Conservation (phyloP, 2,888 invertebrate species). For the Trachelus tabidus region DNA sequence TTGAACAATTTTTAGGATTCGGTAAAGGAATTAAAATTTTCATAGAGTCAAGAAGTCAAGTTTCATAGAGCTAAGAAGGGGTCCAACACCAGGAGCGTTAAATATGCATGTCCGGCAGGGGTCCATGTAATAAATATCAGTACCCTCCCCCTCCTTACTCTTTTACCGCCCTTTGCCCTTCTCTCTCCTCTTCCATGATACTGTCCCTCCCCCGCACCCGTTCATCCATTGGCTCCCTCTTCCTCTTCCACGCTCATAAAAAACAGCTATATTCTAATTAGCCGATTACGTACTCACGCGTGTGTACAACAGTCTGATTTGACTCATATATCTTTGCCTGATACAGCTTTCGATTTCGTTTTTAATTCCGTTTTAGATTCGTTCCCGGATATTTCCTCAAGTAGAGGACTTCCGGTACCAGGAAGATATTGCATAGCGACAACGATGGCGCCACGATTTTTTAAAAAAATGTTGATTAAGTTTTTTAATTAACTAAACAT, state of each 20-base stretch:
- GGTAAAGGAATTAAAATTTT: conserved; percentile 15
- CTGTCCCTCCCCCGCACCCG: conserved; percentile 29
- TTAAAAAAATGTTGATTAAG: not conserved
- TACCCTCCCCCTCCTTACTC: conserved; percentile 41
- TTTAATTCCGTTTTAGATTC: not conserved
- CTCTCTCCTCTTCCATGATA: conserved; percentile 11
- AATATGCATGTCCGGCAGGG: conserved; percentile 66
- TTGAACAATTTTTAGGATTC: not conserved
- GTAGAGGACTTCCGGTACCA: not conserved
- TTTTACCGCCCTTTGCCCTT: conserved; percentile 18
- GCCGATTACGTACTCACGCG: conserved; percentile 50
- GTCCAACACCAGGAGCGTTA: conserved; percentile 52
- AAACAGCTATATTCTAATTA: conserved; percentile 66
- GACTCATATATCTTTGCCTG: not conserved
- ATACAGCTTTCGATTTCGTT: not conserved
- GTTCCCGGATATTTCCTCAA: not conserved
- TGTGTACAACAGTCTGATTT: conserved; percentile 20
- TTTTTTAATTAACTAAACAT: not conserved
- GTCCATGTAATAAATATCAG: conserved; percentile 62
- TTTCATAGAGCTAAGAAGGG: conserved; percentile 11
- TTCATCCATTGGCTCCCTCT: conserved; percentile 57
- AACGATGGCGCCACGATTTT: not conserved
- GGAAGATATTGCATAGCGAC: not conserved
- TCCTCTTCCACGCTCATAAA: conserved; percentile 67
- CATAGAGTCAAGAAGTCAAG: not conserved